Base-by-base conservation (phyloP, 2,113 vertebrate genomes). In the Oreotrochilus melanogaster region DNA sequence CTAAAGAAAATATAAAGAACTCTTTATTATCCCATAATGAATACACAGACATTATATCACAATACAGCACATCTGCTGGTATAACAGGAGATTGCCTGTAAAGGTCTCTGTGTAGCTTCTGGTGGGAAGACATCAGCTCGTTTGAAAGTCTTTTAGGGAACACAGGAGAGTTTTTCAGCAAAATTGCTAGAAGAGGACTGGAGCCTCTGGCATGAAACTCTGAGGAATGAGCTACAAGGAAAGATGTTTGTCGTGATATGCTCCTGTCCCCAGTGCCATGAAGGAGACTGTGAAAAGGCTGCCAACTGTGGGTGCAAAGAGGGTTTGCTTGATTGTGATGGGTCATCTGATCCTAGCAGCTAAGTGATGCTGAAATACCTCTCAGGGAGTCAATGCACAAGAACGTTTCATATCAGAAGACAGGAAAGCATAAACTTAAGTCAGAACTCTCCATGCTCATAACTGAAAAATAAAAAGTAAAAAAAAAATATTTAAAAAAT, bases 371-470 rank as follows among this genome's bases (percentile, higher is more conserved):
- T 85, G 65, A 75, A 69, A 70, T 53, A 45, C 14, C 19, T 37
- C 19, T 71, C 61, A 54, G 19, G 54, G 48, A 54, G 9, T 13
- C 18, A 31, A 6, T 10, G 33, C 30, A 30, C n/a, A 76, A 57
- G 16, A 76, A 18, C n/a, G 6, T 21, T 56, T 86, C 35, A 18
- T 8, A 45, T 47, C 28, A 53, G 60, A 70, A 70, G 37, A 39
- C 6, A 37, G 23, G 11, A 78, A 80, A 81, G 65, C 23, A 48
- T 58, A 79, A 80, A 86, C 4, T 22, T 35, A 42, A 58, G 23
- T 31, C 14, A 84, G 31, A 11, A 89, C 5, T 39, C 18, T 21
- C 11, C 1, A 1, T 0, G 1, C 8, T 51, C 31, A 50, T 35
- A 22, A 73, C 11, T 33, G 69, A 70, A 35, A 56, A 56, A 45